Evolutionary conservation across 2,113 vertebrate species (phyloP).

Genomic region (Rana temporaria): DNA sequence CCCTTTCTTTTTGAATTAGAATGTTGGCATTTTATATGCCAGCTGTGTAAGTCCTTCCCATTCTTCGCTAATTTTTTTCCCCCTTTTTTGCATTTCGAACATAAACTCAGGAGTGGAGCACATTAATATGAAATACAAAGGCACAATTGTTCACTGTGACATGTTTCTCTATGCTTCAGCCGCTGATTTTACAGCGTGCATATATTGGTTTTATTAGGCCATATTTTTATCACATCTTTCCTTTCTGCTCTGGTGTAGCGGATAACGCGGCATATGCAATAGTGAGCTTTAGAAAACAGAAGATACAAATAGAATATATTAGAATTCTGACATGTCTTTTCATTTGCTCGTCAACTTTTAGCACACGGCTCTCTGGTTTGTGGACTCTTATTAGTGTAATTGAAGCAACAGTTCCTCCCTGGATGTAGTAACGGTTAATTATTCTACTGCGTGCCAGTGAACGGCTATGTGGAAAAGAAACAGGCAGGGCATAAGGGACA

Average conservation of each 20-base stretch:
- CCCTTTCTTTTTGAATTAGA: slow-evolving; percentile 23
- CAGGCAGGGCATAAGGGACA: slow-evolving; percentile 41
- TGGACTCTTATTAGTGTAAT: slow-evolving; percentile 43
- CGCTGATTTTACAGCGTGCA: slow-evolving; percentile 51
- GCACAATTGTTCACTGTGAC: slow-evolving; percentile 53
- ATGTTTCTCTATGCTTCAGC: slow-evolving; percentile 51
- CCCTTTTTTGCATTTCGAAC: slow-evolving; percentile 46
- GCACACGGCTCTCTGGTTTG: slow-evolving; percentile 18
- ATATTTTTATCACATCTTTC: slow-evolving; percentile 49
- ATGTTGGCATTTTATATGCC: slow-evolving; percentile 32
- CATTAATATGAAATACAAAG: slow-evolving; percentile 55
- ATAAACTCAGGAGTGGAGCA: slow-evolving; percentile 43
- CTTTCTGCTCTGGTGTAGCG: slow-evolving; percentile 10
- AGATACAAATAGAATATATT: slow-evolving; percentile 54
- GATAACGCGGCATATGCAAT: slow-evolving; percentile 23
- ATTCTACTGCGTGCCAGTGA: slow-evolving; percentile 27
- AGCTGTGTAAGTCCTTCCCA: slow-evolving; percentile 2
- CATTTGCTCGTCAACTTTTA: slow-evolving; percentile 2
- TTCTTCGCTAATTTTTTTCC: slow-evolving; percentile 45
- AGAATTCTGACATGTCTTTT: slow-evolving; percentile 50
- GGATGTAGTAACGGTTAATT: slow-evolving; percentile 48
- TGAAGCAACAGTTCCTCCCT: slow-evolving; percentile 44
- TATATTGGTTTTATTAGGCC: slow-evolving; percentile 56
- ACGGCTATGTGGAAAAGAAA: slow-evolving; percentile 31
- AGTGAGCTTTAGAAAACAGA: slow-evolving; percentile 30